Base-by-base conservation (phyloP, 2,113 vertebrate species). In the Oryzias javanicus region DNA sequence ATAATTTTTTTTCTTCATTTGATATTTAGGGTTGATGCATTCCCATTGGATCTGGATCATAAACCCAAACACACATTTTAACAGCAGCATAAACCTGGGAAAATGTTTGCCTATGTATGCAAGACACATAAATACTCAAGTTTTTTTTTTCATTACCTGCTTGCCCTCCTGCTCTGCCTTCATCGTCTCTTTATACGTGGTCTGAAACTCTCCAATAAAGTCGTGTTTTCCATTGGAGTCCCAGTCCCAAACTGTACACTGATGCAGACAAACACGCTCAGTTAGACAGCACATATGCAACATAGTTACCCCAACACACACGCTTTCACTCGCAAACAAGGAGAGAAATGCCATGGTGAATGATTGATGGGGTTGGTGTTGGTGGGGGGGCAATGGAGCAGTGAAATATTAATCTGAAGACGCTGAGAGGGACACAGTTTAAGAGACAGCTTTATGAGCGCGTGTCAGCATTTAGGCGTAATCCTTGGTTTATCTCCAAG, bases 231-330 rank as follows among this genome's bases (percentile, higher is more conserved):
- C 97, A 0, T 98, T 99, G 66, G 97, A 99, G 90, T 99, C 97
- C 97, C 97, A 99, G 86, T 99, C 97, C 95, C 95, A 98, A 29
- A 99, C 96, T 55, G 95, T 97, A 87, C 94, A 97, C 97, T 99
- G 86, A 0, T 82, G 79, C 24, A 92, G 40, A 55, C 55, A 61
- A 16, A 61, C 27, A 58, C 51, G 58, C 27, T 65, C 56, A 50
- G 42, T 70, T 55, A 55, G 40, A 35, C 1, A 70, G 40, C 70
- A 16, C 56, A 74, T 51, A 64, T 73, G 77, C 67, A 74, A 69
- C 74, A 52, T 49, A 65, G 67, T 73, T 66, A 66, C 54, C 42
- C 45, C 45, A 51, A 79, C 20, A 8, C 49, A 54, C 52, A 79
- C 59, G 69, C 56, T 65, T n/a, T 2, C 61, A 63, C 55, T 53